Conservation (phyloP, 2,888 invertebrate genomes). For the Seira ritae region DNA sequence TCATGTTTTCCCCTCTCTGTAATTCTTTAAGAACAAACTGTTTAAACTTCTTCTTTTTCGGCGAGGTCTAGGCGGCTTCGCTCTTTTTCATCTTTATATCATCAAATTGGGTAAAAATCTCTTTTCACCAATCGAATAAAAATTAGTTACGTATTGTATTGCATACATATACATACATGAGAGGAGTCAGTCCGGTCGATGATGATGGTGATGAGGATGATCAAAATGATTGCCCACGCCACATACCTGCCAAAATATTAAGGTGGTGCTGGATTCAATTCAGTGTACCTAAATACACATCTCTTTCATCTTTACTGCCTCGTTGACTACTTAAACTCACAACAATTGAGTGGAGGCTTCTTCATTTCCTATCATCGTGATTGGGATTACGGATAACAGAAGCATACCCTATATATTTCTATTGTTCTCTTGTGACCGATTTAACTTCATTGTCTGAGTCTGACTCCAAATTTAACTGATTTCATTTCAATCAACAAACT, state of each 20-base stretch:
- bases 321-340: conserved; percentile 11
- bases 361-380: not conserved
- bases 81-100: conserved; percentile 69
- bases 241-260: not conserved
- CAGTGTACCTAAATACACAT: not conserved
- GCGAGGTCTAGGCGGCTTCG: conserved; percentile 29
- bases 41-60: conserved; percentile 66
- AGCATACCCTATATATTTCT: not conserved
- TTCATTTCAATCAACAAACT: not conserved
- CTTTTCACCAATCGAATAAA: conserved; percentile 70
- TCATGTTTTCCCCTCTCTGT: conserved; percentile 20
- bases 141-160: conserved; percentile 59
- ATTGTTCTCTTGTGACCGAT: too few relatives aligned
- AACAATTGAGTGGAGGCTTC: not conserved
- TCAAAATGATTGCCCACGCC: conserved; percentile 9
- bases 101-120: conserved; percentile 70
- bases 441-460: not conserved
- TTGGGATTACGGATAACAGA: not conserved
- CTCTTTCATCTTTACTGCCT: not conserved
- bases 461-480: not conserved
- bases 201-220: conserved; percentile 50
- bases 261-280: not conserved
- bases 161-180: conserved; percentile 22
- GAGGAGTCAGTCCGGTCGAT: not conserved
- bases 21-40: conserved; percentile 58